phyloP scores from a whole-genome alignment of 2,888 invertebrate genomes.

The Parnassius apollo region DNA sequence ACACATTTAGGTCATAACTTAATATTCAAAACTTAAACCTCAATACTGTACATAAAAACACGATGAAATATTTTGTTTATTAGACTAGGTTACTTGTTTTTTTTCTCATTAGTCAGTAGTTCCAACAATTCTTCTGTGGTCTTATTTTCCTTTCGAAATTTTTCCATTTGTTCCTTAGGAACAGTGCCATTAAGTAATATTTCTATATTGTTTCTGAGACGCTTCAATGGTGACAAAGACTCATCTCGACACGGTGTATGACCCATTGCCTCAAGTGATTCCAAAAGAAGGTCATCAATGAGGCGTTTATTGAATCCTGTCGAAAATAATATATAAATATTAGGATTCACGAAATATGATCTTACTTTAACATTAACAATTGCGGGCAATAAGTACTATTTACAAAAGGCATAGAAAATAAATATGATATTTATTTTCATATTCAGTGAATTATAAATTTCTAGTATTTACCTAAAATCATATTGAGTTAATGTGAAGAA shows the following conservation, averaged over 20 bases:
- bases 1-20: too few relatives aligned
- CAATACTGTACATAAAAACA: too few relatives aligned
- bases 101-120: conserved; percentile 82
- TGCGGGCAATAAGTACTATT: neutral
- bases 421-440: too few relatives aligned
- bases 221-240: conserved; percentile 80
- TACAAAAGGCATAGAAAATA: neutral
- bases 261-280: conserved; percentile 88
- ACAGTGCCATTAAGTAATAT: conserved; percentile 91
- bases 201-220: conserved; percentile 87
- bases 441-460: too few relatives aligned
- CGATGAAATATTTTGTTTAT: too few relatives aligned
- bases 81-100: conserved; percentile 31
- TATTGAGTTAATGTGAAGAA: too few relatives aligned
- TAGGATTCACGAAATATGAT: neutral
- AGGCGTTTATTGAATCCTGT: conserved; percentile 84
- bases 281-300: conserved; percentile 90
- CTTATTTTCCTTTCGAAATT: conserved; percentile 86
- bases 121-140: conserved; percentile 90
- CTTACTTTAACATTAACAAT: neutral
- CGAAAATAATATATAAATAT: conserved; percentile 25
- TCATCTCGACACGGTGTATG: conserved; percentile 83
- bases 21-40: too few relatives aligned
- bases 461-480: too few relatives aligned
- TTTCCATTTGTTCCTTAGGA: conserved; percentile 88